phyloP scores from a whole-genome alignment of 2,888 invertebrate species.

The Drosophila quasianomalipes region DNA sequence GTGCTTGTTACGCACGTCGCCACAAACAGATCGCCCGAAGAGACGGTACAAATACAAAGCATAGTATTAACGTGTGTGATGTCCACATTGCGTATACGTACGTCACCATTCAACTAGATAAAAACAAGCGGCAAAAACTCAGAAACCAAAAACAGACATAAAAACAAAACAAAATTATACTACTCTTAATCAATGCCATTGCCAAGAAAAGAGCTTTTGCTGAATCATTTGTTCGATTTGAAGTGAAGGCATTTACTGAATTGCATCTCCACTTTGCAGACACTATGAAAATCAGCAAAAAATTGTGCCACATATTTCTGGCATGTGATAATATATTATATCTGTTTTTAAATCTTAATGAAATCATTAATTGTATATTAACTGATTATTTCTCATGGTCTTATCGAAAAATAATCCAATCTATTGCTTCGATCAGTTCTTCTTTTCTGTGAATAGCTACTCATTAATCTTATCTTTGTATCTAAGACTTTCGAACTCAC shows the following conservation, averaged over 20 bases:
- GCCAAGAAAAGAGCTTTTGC: too few relatives aligned
- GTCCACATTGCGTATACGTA: conserved; percentile 66
- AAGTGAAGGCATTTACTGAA: too few relatives aligned
- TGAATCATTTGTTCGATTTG: too few relatives aligned
- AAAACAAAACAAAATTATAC: too few relatives aligned
- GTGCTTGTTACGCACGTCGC: conserved; percentile 55
- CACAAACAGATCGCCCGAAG: conserved; percentile 41
- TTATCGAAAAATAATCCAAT: not conserved
- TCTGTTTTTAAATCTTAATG: not conserved
- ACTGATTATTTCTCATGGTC: not conserved
- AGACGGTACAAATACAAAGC: conserved; percentile 25
- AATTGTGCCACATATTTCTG: not conserved
- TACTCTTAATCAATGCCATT: too few relatives aligned
- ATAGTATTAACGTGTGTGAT: conserved; percentile 34
- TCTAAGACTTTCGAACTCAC: not conserved
- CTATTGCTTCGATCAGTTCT: conserved; percentile 4
- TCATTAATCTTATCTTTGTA: not conserved
- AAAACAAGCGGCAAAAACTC: conserved; percentile 4
- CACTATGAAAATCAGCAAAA: not conserved
- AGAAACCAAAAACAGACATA: too few relatives aligned
- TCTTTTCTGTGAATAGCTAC: not conserved
- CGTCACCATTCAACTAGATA: conserved; percentile 45
- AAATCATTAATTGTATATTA: not conserved
- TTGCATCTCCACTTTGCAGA: too few relatives aligned
- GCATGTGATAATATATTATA: not conserved